Percentiles rank a stretch among this genome's conserved stretches.
Evolutionary conservation across 1,140 invertebrate species (phyloP).

Genomic region (Habropoda laboriosa): DNA sequence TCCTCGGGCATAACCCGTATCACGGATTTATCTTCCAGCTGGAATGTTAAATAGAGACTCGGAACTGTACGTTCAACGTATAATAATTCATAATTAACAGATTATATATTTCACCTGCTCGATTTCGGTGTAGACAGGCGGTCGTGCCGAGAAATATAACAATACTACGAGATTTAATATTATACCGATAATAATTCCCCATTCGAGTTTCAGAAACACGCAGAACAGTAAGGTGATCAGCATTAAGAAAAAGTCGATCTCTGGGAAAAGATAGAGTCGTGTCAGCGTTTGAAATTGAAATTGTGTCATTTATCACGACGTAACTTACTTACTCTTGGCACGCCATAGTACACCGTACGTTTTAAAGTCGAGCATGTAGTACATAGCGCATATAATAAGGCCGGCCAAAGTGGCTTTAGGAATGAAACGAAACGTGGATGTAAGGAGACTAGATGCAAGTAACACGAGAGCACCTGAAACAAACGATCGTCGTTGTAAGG

Average conservation of each 20-base stretch:
- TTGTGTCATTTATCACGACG: background rate
- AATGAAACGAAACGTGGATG: slow-evolving; percentile 87
- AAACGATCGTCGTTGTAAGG: background rate
- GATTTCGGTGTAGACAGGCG: slow-evolving; percentile 78
- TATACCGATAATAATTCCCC: slow-evolving; percentile 88
- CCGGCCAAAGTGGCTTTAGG: slow-evolving; percentile 88
- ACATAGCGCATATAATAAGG: slow-evolving; percentile 89
- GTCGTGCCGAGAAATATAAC: slow-evolving; percentile 85
- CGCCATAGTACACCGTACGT: slow-evolving; percentile 89
- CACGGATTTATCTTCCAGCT: slow-evolving; percentile 66
- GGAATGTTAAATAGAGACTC: background rate
- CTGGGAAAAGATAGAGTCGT: slow-evolving; percentile 74
- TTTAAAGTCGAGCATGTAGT: slow-evolving; percentile 89
- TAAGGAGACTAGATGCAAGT: slow-evolving; percentile 86
- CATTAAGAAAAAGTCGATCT: slow-evolving; percentile 84
- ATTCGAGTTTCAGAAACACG: slow-evolving; percentile 85
- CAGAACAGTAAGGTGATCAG: slow-evolving; percentile 84
- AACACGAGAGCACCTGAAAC: slow-evolving; percentile 86
- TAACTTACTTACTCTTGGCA: slow-evolving; percentile 86
- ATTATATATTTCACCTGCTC: slow-evolving; percentile 64
- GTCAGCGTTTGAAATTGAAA: background rate
- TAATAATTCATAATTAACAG: background rate
- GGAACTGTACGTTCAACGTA: background rate
- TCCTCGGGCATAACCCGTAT: slow-evolving; percentile 83
- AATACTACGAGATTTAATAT: slow-evolving; percentile 84